Evolutionary conservation across 1,140 invertebrate species (phyloP).

Genomic region (Periplaneta americana): DNA sequence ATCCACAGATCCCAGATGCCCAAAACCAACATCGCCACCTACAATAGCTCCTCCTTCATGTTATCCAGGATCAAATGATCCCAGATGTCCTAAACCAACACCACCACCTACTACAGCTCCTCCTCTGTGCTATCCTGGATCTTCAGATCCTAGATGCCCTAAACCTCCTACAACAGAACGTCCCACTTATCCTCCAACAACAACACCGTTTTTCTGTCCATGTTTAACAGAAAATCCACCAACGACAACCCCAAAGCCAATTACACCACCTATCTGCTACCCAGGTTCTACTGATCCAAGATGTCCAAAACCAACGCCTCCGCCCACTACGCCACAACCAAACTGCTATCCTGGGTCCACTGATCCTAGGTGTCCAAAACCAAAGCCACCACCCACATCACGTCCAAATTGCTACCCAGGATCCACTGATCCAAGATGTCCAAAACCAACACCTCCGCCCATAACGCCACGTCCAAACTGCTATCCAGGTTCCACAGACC

Average conservation of each 20-base stretch:
- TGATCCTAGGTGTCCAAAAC: slow-evolving; percentile 22
- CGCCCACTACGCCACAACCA: slow-evolving; percentile 16
- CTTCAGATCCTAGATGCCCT: not conserved
- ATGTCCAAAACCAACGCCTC: not conserved
- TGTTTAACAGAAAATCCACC: slow-evolving; percentile 23
- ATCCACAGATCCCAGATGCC: not conserved
- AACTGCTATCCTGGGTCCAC: slow-evolving; percentile 27
- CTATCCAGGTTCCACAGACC: no score
- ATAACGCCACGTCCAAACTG: no score
- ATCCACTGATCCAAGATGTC: slow-evolving; percentile 9
- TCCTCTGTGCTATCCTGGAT: not conserved
- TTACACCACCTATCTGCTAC: slow-evolving; percentile 6
- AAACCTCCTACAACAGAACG: slow-evolving; percentile 19
- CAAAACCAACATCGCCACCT: not conserved
- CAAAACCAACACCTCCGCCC: slow-evolving; percentile 17
- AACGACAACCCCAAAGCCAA: not conserved
- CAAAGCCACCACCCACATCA: slow-evolving; percentile 7
- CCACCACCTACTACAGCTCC: not conserved
- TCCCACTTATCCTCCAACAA: slow-evolving; percentile 29
- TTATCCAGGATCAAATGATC: not conserved
- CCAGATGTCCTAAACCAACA: not conserved
- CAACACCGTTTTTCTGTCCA: slow-evolving; percentile 32
- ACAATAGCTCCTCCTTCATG: not conserved
- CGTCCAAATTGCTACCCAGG: not conserved
- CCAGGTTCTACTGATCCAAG: slow-evolving; percentile 19